Conservation (phyloP, 2,888 invertebrate genomes). For the Acanthosepion lycidas region DNA sequence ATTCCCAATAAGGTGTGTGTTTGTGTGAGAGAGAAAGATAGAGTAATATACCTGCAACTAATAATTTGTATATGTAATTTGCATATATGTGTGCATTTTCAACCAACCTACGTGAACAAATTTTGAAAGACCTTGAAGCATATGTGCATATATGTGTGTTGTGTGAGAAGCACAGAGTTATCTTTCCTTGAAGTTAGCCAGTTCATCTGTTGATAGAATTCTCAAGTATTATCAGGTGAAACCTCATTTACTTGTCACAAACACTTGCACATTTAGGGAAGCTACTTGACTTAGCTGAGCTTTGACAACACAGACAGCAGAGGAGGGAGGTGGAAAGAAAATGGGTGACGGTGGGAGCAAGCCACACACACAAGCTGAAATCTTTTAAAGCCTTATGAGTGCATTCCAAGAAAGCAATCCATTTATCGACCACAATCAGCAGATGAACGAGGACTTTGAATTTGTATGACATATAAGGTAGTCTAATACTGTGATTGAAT, state of each 20-base stretch:
- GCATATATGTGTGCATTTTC: too few relatives aligned
- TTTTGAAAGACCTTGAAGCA: not conserved
- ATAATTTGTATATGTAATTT: too few relatives aligned
- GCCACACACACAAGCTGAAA: slow-evolving; percentile 16
- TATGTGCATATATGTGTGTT: not conserved
- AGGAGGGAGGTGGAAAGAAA: not conserved
- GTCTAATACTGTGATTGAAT: not conserved
- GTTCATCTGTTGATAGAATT: not conserved
- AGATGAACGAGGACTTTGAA: not conserved
- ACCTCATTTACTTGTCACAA: slow-evolving; percentile 33
- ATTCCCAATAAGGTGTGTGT: too few relatives aligned
- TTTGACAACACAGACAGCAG: not conserved
- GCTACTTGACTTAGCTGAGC: not conserved
- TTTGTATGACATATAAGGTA: not conserved
- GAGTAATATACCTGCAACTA: too few relatives aligned
- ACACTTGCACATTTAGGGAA: not conserved
- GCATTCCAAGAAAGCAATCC: not conserved
- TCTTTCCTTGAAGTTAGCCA: not conserved
- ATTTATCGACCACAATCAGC: slow-evolving; percentile 22
- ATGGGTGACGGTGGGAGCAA: not conserved
- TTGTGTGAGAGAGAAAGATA: too few relatives aligned
- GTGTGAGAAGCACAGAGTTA: not conserved
- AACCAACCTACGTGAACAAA: too few relatives aligned
- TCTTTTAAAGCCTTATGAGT: slow-evolving; percentile 33
- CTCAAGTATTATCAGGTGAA: slow-evolving; percentile 21